These are phyloP conservation scores for Pholis gunnellus DNA, from an alignment of 2,113 vertebrate genomes.

Conservation along the genomic window DNA sequence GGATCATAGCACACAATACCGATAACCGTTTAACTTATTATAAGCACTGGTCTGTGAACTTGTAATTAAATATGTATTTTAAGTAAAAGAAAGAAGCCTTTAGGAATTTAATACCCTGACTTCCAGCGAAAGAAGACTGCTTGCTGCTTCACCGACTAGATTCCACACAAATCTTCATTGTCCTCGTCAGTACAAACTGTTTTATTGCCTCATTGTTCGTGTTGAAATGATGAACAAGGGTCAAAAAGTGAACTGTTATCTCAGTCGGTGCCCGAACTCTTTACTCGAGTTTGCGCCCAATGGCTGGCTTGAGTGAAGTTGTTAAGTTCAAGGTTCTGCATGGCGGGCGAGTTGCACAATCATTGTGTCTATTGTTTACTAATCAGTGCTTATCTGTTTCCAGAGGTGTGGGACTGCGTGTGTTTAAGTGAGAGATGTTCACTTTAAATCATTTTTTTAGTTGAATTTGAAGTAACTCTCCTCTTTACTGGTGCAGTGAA, in stretches of 20 bases:
- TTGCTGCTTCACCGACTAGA: not conserved
- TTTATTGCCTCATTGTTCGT: constrained; percentile 40
- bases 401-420: constrained; percentile 19
- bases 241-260: constrained; percentile 51
- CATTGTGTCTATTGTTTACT: constrained; percentile 55
- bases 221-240: constrained; percentile 51
- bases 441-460: not conserved
- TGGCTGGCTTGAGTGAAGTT: not conserved
- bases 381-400: constrained; percentile 64
- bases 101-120: not conserved
- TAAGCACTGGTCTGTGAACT: not conserved
- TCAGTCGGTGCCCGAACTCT: not conserved
- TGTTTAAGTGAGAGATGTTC: constrained; percentile 3
- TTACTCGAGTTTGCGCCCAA: constrained; percentile 35
- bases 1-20: not conserved
- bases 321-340: constrained; percentile 63
- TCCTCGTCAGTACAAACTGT: not conserved
- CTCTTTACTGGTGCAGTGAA: not conserved
- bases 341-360: constrained; percentile 55
- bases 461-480: not conserved
- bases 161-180: not conserved
- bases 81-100: not conserved
- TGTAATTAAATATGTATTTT: not conserved
- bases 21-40: not conserved
- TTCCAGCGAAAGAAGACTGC: not conserved